Base-by-base conservation (phyloP, 2,113 vertebrate species). In the Rafetus swinhoei region DNA sequence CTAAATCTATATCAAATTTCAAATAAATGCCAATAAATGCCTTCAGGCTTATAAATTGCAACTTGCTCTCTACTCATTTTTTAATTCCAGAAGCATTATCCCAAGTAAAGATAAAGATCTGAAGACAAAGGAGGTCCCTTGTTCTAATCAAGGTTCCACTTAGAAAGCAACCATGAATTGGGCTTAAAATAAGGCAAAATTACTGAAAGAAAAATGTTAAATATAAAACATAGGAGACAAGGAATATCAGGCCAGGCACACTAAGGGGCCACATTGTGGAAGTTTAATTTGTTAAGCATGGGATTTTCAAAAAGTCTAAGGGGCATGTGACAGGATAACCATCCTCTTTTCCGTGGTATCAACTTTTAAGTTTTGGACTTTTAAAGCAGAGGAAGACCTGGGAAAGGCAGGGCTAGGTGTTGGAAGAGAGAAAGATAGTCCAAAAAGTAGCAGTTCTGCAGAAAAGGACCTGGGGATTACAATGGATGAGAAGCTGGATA, bases 31-130 rank as follows among this genome's bases (percentile, higher is more conserved):
- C 84, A 25, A 35, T 2, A 3, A 24, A 45, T 53, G 35, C 52
- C 84, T 93, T 82, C 45, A 3, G 2, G 6, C 2, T 19, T 45
- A 2, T 24, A 85, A 4, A 74, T 76, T 55, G 74, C 1, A 80
- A 10, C 53, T 62, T 90, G 6, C 45, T 90, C 45, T 90, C 87
- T 80, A 94, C 95, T 92, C 85, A 97, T 39, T 95, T 92, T 87
- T 27, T 22, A 89, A 77, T 35, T 90, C 90, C 85, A 92, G 81
- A 82, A 90, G 29, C 16, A 89, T 80, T 82, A 57, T 11, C 62
- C 32, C 14, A 60, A 24, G 21, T 88, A 50, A 18, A 24, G 1
- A 8, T 45, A 91, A 94, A 8, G 14, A 84, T 65, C 29, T 53
- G 89, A 57, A 87, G 27, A 52, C 89, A 32, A 16, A n/a, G 4